Base-by-base conservation (phyloP, 2,113 vertebrate genomes). In the Bujurquina vittata region DNA sequence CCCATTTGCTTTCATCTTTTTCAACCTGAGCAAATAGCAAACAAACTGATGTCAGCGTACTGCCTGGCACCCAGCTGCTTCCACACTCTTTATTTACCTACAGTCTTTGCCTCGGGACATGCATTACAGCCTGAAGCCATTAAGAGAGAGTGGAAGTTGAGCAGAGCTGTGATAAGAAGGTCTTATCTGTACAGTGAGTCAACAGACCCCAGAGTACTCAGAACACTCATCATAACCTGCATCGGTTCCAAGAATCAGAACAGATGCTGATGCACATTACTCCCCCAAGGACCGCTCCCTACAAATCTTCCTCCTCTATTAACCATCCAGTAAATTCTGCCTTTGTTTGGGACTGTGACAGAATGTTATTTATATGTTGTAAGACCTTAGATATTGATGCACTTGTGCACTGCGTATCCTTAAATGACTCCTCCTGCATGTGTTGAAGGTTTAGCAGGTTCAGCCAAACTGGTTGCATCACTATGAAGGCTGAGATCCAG, bases 401-500 rank as follows among this genome's bases (percentile, higher is more conserved):
- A 75, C 73, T 81, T 37, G 74, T 65, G 89, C 72, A 40, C 65
- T 54, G 52, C 37, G 18, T 74, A 81, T 92, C 86, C 83, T 81
- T 54, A 87, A 77, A 60, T 76, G 85, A 92, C 84, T 89, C 63
- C 65, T 88, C 56, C n/a, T 43, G 86, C 80, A 81, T 81, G 79
- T 89, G 90, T 76, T 69, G 61, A 65, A 83, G 56, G 88, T 92
- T 89, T 73, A 93, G 83, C 77, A 86, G 83, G 90, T 93, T 94
- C 88, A 91, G 80, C 84, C 90, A 92, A 91, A 93, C 40, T 46
- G 65, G 73, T 87, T 92, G 90, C 84, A 91, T 92, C 87, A 92
- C 81, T 80, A 75, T 9, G 58, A 75, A 35, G 87, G 81, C 80
- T 79, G 65, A 33, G 49, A 79, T 87, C 92, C 86, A 89, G 80